Percentiles rank a stretch among this genome's conserved stretches.
Conservation (phyloP, 1,140 invertebrate genomes). For the Helicoverpa armigera region DNA sequence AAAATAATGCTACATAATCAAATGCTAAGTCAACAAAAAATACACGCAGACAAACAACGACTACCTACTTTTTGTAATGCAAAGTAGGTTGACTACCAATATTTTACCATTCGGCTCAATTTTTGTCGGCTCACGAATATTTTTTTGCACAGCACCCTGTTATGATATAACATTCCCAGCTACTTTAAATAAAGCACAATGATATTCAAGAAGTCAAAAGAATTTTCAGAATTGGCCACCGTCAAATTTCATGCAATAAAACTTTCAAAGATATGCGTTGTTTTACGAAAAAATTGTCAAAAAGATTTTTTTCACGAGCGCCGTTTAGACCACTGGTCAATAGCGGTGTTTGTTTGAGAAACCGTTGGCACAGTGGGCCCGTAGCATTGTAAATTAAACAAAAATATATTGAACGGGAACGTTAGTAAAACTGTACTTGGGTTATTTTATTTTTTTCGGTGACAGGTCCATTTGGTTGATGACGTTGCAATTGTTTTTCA, state of each 20-base stretch:
- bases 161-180: constrained; percentile 68
- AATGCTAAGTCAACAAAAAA: too few species aligned
- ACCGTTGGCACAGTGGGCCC: constrained; percentile 72
- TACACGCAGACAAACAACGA: too few species aligned
- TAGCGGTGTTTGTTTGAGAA: constrained; percentile 64
- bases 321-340: constrained; percentile 53
- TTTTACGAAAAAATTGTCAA: constrained; percentile 76
- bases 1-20: too few species aligned
- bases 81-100: too few species aligned
- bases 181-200: constrained; percentile 74
- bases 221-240: constrained; percentile 76
- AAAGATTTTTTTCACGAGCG: constrained; percentile 58
- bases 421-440: constrained; percentile 79
- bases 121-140: neutral
- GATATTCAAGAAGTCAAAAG: constrained; percentile 61
- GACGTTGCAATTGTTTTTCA: constrained; percentile 51
- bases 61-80: too few species aligned
- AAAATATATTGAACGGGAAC: constrained; percentile 76
- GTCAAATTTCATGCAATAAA: constrained; percentile 78
- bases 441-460: constrained; percentile 67
- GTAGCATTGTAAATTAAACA: constrained; percentile 70
- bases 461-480: constrained; percentile 52
- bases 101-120: neutral
- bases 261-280: constrained; percentile 60
- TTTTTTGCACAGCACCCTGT: constrained; percentile 46